Base-by-base conservation (phyloP, 1,140 invertebrate species). In the Lasioglossum baleicum region DNA sequence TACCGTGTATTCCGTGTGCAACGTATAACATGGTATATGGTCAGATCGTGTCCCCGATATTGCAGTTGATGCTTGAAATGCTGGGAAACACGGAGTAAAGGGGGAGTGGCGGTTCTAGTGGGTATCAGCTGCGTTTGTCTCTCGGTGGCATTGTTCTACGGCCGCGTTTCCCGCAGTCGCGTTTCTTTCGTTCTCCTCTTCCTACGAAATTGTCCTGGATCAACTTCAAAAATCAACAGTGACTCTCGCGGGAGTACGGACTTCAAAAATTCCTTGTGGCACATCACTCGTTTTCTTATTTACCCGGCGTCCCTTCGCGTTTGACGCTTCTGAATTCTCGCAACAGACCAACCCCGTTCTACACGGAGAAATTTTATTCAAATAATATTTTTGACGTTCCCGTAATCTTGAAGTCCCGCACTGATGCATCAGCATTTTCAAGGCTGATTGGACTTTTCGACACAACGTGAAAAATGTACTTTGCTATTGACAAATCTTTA, bases 1-100 rank as follows among this genome's bases (percentile, higher is more conserved):
- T 67, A 75, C 63, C 70, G 60, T 71, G 42, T 70, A 84, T 71
- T 70, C 53, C 22, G 48, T 22, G 64, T 42, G 61, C 67, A n/a
- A 65, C 51, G 77, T 76, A 65, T 70, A 83, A 56, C 60, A 58
- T 63, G 58, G 68, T 77, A 77, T 60, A 82, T 60, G 81, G 73
- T 77, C 78, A 75, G 83, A 85, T 84, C 83, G 78, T 77, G 82
- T 64, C 78, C 73, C 48, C 78, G 73, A 84, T 85, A 84, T 74
- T 76, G 77, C 65, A 61, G 26, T 58, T 75, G 63, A 80, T 80
- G 82, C 72, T 74, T 65, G 83, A 84, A 84, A 85, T 67, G 73
- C 79, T 81, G 77, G 63, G 56, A 60, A 84, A 78, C 69, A 44
- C 77, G 31, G 69, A 53, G 72, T 48, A 53, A 61, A 20, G 58